Evolutionary conservation across 2,113 vertebrate genomes (phyloP), one percentile per base, ranked within the genome.

Genomic region (Sapajus apella): DNA sequence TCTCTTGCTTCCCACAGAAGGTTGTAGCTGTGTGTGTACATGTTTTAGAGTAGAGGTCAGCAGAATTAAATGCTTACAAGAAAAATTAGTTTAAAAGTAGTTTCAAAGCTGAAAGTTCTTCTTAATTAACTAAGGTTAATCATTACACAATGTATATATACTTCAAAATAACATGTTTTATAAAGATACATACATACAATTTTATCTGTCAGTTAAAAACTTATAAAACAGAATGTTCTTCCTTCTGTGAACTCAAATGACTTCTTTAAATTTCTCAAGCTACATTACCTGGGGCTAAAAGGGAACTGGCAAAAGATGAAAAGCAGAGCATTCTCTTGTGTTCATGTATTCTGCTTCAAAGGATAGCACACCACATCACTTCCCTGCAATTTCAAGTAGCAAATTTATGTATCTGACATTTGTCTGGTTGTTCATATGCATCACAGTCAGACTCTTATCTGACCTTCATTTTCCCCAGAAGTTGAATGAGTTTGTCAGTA

Each of bases 251-350:
- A 89, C 80, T 93, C 37, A 64, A 89, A 64, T 72, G 83, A 93
- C 68, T 95, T 90, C 93, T 96, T 93, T 43, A 97, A 94, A 91
- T 90, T 84, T 91, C 79, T 90, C 86, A 76, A 52, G 47, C 64
- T 96, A 14, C 40, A 73, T 90, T 83, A 90, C 96, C 91, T 76
- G 50, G 87, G 95, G 83, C 96, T 84, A 90, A 91, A 79, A 66
- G 89, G 82, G 91, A 95, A 50, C 83, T 86, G 91, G 75, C n/a
- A 68, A 25, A 32, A 93, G 93, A 93, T 93, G 79, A 97, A 94
- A 97, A 93, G 79, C 66, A 64, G 80, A 96, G 50, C n/a, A 16
- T 77, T 47, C 86, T 85, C 84, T 64, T 61, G 32, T 80, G 50
- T 75, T 55, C 61, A 25, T 16, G 37, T 64, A 6, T 56, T 89